Evolutionary conservation across 2,888 invertebrate genomes (phyloP), one percentile per base, ranked within the genome.

Genomic region (Drosophila monieri): DNA sequence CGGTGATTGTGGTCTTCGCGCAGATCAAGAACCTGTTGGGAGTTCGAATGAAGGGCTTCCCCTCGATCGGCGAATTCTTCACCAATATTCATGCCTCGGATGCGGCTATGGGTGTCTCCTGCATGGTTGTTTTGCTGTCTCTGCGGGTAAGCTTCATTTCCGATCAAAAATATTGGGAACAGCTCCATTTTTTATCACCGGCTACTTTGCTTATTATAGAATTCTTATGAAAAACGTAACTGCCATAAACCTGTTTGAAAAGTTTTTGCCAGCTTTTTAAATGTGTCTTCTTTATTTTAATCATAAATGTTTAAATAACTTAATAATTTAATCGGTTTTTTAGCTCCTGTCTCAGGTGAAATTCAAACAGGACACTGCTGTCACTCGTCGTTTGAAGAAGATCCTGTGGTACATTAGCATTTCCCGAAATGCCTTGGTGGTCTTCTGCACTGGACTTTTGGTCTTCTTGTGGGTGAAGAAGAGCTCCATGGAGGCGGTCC

Each of bases 1-100:
- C 97, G 0, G 90, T 96, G 10, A 95, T 96, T 80, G 96, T 97
- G 78, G 94, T 95, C 41, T 92, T 93, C 35, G 94, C 95, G 6
- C 97, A 97, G 91, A 77, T 96, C 12, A 96, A 95, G 91, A 95
- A 94, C 53, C 92, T 96, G 49, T 91, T 96, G 27, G 96, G 96
- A 8, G 92, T 96, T 32, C 93, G 93, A 77, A 94, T 95, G 1
- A 89, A 85, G 58, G 78, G 78, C 1, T n/a, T 87, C 10, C 73
- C 88, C 1, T 61, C 79, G 0, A 48, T 88, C 78, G 6, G 91
- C 92, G 88, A 91, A 94, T 62, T 91, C 90, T 58, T 79, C 89
- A 58, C 92, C 93, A 90, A 93, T 14, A 93, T 94, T 14, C 93
- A 93, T 53, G 69, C 92, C 18, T 92, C 93, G 15, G 97, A 97